Evolutionary conservation across 2,888 invertebrate genomes (phyloP).

Genomic region (Physocephala rufipes): DNA sequence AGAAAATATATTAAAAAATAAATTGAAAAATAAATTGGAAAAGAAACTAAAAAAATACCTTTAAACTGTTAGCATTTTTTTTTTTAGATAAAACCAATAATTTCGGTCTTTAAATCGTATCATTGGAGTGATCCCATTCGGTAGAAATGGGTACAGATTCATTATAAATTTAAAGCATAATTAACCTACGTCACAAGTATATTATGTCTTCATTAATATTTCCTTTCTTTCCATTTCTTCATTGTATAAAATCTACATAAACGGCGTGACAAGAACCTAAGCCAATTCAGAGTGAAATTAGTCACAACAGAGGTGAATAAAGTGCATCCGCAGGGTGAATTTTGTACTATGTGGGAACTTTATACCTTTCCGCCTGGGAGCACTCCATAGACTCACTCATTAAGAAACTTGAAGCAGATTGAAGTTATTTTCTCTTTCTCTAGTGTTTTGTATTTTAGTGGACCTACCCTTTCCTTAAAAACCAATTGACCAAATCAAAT

Average conservation of each 20-base stretch:
- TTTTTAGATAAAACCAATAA: too few relatives aligned
- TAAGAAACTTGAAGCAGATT: slow-evolving; percentile 26
- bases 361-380: not conserved
- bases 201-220: not conserved
- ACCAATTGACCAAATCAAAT: slow-evolving; percentile 16
- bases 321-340: not conserved
- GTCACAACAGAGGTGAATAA: not conserved
- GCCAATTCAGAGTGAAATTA: too few relatives aligned
- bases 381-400: slow-evolving; percentile 17
- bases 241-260: not conserved
- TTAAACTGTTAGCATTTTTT: too few relatives aligned
- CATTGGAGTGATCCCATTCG: too few relatives aligned
- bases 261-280: too few relatives aligned
- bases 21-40: too few relatives aligned
- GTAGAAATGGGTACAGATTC: too few relatives aligned
- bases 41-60: too few relatives aligned
- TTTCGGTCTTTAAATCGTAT: too few relatives aligned
- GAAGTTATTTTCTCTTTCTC: slow-evolving; percentile 36
- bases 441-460: slow-evolving; percentile 14
- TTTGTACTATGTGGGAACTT: not conserved
- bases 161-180: too few relatives aligned
- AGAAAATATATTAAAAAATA: too few relatives aligned
- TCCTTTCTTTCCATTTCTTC: not conserved
- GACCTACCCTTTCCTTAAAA: slow-evolving; percentile 14
- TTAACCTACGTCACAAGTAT: too few relatives aligned